Conservation (phyloP, 2,888 invertebrate genomes). For the Drosophila aldrichi region DNA sequence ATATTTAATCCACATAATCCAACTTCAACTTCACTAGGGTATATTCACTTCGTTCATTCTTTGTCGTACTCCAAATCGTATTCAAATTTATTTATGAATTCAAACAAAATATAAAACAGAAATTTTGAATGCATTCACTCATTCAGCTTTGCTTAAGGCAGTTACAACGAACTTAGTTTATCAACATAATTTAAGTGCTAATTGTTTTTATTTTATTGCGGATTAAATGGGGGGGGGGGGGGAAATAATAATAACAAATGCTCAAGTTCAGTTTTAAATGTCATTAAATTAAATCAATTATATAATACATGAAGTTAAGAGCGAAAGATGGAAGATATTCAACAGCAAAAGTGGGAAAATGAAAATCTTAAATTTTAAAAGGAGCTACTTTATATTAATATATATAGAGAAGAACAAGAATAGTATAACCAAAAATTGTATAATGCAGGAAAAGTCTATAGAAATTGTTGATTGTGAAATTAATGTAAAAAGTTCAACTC, state of each 20-base stretch:
- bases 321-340: background rate
- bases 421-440: no score
- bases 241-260: background rate
- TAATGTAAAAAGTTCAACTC: background rate
- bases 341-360: background rate
- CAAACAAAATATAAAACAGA: background rate
- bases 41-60: background rate
- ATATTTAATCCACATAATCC: background rate
- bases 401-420: no score
- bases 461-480: background rate
- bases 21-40: background rate
- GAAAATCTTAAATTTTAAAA: background rate
- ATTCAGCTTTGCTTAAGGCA: background rate
- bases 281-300: slow-evolving; percentile 1
- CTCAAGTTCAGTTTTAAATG: background rate
- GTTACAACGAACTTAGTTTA: background rate
- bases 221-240: no score
- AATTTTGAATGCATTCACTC: slow-evolving; percentile 38
- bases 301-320: background rate
- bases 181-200: background rate
- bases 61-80: background rate
- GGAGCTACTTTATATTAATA: no score
- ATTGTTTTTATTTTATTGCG: background rate
- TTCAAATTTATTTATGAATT: slow-evolving; percentile 24
- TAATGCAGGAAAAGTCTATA: background rate